phyloP scores from a whole-genome alignment of 2,888 invertebrate genomes.

The Craniophora ligustri region DNA sequence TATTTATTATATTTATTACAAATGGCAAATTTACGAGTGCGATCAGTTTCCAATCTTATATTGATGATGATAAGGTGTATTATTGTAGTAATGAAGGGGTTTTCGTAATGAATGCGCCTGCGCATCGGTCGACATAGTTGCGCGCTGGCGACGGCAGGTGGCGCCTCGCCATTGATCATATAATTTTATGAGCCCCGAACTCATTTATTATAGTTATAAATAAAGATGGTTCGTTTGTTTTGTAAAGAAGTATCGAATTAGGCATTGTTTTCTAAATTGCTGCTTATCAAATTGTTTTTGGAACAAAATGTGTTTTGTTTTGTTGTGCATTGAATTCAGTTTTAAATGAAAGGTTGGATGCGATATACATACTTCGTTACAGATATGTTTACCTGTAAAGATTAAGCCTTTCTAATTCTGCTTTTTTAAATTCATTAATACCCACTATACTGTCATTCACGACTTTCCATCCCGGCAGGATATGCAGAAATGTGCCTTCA shows the following conservation, averaged over 20 bases:
- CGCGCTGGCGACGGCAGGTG: slow-evolving; percentile 70
- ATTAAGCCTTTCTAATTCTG: too few species aligned
- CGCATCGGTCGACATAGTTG: slow-evolving; percentile 55
- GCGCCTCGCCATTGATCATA: slow-evolving; percentile 74
- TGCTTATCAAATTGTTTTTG: slow-evolving; percentile 33
- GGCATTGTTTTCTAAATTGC: slow-evolving; percentile 29
- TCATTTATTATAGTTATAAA: slow-evolving; percentile 71
- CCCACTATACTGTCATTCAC: too few species aligned
- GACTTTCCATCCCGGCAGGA: too few species aligned
- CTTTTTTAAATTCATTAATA: too few species aligned
- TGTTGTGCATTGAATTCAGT: background rate
- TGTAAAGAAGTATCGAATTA: slow-evolving; percentile 26
- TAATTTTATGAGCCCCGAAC: slow-evolving; percentile 71
- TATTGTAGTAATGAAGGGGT: background rate
- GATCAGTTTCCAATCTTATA: slow-evolving; percentile 8
- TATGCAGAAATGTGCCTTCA: too few species aligned
- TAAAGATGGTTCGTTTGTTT: slow-evolving; percentile 53
- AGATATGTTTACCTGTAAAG: too few species aligned
- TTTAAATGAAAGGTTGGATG: too few species aligned
- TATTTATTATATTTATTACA: slow-evolving; percentile 41
- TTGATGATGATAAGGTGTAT: slow-evolving; percentile 13
- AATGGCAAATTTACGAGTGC: slow-evolving; percentile 12
- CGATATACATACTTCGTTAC: too few species aligned
- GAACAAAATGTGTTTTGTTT: slow-evolving; percentile 1
- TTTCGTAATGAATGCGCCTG: slow-evolving; percentile 29